phyloP scores from a whole-genome alignment of 2,113 vertebrate species.

The Erythrolamprus reginae region DNA sequence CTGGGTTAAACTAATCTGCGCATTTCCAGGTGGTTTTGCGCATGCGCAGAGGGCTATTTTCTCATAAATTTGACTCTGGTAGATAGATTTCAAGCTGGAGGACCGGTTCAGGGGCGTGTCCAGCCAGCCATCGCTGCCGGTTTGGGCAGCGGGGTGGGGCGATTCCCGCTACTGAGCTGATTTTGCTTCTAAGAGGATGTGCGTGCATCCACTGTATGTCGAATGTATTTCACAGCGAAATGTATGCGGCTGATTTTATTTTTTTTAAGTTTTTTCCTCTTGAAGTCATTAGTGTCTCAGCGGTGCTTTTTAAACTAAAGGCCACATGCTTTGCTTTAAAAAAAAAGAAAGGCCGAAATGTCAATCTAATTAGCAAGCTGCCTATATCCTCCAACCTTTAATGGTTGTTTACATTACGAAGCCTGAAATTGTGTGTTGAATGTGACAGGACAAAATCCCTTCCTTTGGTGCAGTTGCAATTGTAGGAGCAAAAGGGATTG shows the following conservation, averaged over 20 bases:
- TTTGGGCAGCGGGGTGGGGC: too few species aligned
- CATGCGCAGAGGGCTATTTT: too few species aligned
- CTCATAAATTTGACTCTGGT: too few species aligned
- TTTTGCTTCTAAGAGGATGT: too few species aligned
- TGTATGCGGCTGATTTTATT: neutral
- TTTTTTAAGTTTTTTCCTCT: neutral
- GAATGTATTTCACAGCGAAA: neutral
- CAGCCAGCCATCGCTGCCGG: too few species aligned
- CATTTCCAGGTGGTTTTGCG: too few species aligned
- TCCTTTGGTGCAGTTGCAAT: neutral
- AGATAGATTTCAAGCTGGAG: too few species aligned
- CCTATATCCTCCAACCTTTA: neutral
- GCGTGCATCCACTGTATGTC: neutral
- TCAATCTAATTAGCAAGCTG: neutral
- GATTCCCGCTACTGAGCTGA: too few species aligned
- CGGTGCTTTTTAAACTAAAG: neutral
- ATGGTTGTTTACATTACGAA: neutral
- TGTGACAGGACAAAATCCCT: neutral
- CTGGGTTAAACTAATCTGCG: too few species aligned
- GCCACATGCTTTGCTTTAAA: neutral
- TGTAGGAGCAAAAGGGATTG: conserved; percentile 25
- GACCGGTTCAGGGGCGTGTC: too few species aligned
- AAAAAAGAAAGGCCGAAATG: neutral
- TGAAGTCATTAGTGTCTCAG: neutral
- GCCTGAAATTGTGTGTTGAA: conserved; percentile 22